These are phyloP conservation scores for Lepidurus packardi DNA, from an alignment of 1,140 invertebrate genomes.

Conservation along the genomic window DNA sequence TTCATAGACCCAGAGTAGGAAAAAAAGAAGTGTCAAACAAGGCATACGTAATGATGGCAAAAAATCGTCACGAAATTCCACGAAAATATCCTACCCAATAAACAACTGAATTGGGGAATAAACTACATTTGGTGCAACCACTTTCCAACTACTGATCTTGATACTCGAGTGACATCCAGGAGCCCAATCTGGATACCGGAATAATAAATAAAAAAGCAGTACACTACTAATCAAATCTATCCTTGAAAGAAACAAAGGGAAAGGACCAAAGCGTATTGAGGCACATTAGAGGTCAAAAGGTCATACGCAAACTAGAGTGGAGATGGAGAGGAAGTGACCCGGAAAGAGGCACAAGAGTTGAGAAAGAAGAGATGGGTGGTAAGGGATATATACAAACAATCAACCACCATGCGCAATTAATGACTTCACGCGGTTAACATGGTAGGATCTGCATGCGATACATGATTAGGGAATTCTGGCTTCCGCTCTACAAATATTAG, in stretches of 20 bases:
- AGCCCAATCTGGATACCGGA: not conserved
- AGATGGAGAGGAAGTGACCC: not conserved
- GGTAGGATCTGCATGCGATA: not conserved
- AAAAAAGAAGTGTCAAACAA: too few species aligned
- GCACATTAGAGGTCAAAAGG: conserved; percentile 18
- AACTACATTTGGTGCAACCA: too few species aligned
- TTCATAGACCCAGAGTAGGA: too few species aligned
- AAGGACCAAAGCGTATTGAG: not conserved
- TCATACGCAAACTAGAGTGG: not conserved
- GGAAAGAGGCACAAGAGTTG: not conserved
- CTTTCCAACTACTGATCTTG: too few species aligned
- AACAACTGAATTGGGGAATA: too few species aligned
- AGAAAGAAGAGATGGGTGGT: not conserved
- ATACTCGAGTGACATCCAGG: not conserved
- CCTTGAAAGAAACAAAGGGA: not conserved
- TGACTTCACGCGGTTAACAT: not conserved
- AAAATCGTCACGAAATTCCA: too few species aligned
- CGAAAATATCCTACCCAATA: too few species aligned
- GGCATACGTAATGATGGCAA: too few species aligned
- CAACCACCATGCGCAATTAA: not conserved
- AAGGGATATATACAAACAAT: conserved; percentile 7
- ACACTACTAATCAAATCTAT: conserved; percentile 11
- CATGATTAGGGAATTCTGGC: conserved; percentile 14
- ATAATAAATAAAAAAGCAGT: not conserved
- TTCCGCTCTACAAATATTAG: not conserved